A percentile compares a stretch with the other conserved stretches of the same genome.
These are phyloP conservation scores for Hemiprocne comata DNA, from an alignment of 2,113 vertebrate species.

Conservation along the genomic window DNA sequence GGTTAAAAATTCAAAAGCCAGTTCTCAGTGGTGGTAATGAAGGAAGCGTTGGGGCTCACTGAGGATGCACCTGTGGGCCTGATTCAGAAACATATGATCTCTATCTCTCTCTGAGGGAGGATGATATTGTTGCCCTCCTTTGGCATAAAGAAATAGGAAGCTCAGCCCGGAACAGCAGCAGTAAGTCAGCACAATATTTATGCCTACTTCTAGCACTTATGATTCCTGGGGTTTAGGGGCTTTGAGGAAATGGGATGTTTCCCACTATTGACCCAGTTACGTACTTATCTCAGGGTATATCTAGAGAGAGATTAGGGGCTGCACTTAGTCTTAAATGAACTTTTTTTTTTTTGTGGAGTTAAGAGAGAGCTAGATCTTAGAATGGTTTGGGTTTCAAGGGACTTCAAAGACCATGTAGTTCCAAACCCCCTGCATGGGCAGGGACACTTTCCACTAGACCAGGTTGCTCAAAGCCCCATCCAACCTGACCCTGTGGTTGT, in stretches of 20 bases:
- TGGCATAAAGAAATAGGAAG: neutral
- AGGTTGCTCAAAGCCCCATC: no score
- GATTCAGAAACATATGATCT: neutral
- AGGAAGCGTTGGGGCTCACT: neutral
- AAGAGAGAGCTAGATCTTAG: neutral
- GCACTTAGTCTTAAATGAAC: neutral
- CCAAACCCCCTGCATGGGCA: no score
- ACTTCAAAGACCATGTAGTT: no score
- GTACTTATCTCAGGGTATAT: neutral
- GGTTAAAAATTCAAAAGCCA: neutral
- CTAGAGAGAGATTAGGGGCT: neutral
- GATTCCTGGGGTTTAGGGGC: neutral
- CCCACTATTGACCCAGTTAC: neutral
- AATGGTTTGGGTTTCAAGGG: no score
- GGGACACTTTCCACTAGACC: no score
- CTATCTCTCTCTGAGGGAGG: neutral
- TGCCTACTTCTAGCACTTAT: neutral
- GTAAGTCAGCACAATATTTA: neutral
- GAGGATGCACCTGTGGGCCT: neutral
- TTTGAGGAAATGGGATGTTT: neutral
- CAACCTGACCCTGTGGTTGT: no score
- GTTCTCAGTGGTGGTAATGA: neutral
- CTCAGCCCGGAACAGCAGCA: neutral
- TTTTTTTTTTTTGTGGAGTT: neutral
- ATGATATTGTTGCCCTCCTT: neutral